Evolutionary conservation across 2,113 vertebrate genomes (phyloP), one percentile per base, ranked within the genome.

Genomic region (Istiophorus platypterus): DNA sequence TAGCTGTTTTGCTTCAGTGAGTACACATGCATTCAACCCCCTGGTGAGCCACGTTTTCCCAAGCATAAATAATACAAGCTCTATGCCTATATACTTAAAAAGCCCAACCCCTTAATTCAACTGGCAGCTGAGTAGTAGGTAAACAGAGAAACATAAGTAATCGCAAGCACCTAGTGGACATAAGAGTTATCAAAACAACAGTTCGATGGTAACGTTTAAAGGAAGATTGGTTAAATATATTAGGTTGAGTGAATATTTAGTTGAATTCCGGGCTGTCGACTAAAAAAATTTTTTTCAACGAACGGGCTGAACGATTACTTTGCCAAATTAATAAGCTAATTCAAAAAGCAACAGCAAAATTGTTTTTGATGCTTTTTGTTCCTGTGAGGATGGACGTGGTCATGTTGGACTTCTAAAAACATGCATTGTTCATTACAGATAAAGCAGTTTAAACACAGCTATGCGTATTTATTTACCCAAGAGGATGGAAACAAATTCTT

Each of bases 1-100:
- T 0, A 59, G 91, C 87, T 34, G 51, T 78, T 87, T 71, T 80
- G 72, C 80, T 80, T 59, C 81, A 85, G 24, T 87, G 88, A 85
- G 27, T 61, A 52, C 78, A 72, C 84, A 79, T 81, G 74, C 56
- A 81, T 84, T 63, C 39, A 73, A 76, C 45, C 77, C 62, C 54
- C 49, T 67, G 69, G 41, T 66, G 67, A 84, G 75, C 71, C 76
- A 67, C 29, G 84, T 72, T 49, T 87, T 69, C 39, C 74, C 82
- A 73, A 90, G 84, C 86, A 72, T 77, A 14, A 85, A 64, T 85
- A 83, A 89, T 42, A 15, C 13, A 31, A 29, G 85, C 83, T 87
- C 20, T 78, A 75, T 84, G 86, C 65, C 47, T 80, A 76, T 72
- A 82, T 80, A 52, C 12, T 49, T 68, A 61, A 65, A 51, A 41